phyloP scores from a whole-genome alignment of 2,113 vertebrate genomes.

The Emberiza fucata region DNA sequence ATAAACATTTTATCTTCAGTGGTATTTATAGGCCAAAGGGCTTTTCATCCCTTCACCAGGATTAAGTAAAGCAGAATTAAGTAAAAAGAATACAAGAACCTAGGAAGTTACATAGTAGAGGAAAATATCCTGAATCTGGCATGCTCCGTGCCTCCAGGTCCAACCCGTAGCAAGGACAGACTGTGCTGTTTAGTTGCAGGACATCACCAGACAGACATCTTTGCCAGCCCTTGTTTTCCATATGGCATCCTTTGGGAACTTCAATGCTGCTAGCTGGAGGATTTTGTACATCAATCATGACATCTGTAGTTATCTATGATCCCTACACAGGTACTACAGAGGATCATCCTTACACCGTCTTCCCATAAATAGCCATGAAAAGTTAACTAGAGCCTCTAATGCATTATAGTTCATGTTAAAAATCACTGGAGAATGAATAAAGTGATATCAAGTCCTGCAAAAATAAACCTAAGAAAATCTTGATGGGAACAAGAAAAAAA shows the following conservation, averaged over 20 bases:
- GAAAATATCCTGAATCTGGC: neutral
- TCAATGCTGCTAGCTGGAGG: neutral
- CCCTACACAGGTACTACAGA: neutral
- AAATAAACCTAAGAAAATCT: neutral
- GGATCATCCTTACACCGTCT: neutral
- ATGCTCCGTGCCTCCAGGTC: neutral
- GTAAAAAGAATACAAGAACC: neutral
- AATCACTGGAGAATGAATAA: neutral
- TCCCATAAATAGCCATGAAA: neutral
- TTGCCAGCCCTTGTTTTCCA: neutral
- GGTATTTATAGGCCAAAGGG: neutral
- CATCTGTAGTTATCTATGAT: neutral
- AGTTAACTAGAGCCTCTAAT: neutral
- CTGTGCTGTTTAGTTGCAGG: neutral
- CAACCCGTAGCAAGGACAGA: neutral
- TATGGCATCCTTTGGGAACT: neutral
- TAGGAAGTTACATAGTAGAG: neutral
- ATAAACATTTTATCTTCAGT: neutral
- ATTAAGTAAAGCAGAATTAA: neutral
- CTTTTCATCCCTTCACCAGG: neutral
- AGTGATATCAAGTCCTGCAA: fast-evolving
- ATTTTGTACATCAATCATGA: neutral
- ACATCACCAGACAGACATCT: neutral
- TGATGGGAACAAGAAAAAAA: neutral
- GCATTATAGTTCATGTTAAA: neutral